Evolutionary conservation across 1,140 invertebrate species (phyloP).

Genomic region (Babylonia areolata): DNA sequence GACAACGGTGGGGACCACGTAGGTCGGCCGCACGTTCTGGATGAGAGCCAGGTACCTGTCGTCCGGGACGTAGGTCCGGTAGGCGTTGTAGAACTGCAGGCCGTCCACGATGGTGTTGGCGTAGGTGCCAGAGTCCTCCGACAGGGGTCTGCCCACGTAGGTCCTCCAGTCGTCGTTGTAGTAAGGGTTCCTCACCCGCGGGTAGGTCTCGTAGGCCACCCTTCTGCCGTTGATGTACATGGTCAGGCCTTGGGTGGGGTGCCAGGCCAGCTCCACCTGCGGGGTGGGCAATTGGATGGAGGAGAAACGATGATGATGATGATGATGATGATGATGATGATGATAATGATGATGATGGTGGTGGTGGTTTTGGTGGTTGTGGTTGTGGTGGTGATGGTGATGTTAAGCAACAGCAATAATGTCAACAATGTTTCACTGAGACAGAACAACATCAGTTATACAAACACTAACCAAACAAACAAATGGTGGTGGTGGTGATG

Average conservation of each 20-base stretch:
- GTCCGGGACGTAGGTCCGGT: constrained; percentile 54
- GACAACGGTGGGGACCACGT: too few species aligned
- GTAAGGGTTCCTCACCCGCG: constrained; percentile 52
- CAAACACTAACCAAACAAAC: too few species aligned
- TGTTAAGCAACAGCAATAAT: too few species aligned
- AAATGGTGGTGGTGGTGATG: too few species aligned
- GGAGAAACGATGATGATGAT: too few species aligned
- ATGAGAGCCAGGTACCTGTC: constrained; percentile 35
- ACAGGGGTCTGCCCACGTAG: constrained; percentile 18
- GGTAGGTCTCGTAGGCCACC: constrained; percentile 58
- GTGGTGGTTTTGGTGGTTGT: too few species aligned
- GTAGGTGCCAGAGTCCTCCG: constrained; percentile 50
- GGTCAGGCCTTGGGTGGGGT: constrained; percentile 65
- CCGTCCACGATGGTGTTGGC: constrained; percentile 66
- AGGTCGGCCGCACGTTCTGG: not conserved
- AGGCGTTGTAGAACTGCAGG: constrained; percentile 68
- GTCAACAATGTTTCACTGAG: too few species aligned
- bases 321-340: too few species aligned
- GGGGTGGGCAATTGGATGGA: not conserved
- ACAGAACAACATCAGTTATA: too few species aligned
- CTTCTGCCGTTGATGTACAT: constrained; percentile 67
- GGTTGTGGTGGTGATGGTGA: too few species aligned
- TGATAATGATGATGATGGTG: too few species aligned
- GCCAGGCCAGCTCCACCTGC: constrained; percentile 71
- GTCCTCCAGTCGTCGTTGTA: constrained; percentile 48